Percentiles rank a stretch among this genome's conserved stretches.
Conservation (phyloP, 2,113 vertebrate species). For the Pristiophorus japonicus region DNA sequence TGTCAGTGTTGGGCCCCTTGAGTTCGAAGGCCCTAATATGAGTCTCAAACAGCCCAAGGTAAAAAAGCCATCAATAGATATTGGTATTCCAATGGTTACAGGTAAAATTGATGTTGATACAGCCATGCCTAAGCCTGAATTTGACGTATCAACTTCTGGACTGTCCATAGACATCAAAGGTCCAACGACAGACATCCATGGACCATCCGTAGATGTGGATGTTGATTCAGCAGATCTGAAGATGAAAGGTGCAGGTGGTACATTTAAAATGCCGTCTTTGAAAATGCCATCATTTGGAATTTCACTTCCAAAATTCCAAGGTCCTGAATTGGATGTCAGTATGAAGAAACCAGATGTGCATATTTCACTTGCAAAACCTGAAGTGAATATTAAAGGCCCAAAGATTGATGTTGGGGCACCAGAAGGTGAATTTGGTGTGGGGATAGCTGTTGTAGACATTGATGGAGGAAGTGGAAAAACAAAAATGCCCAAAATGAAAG, state of each 20-base stretch:
- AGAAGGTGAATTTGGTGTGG: no score
- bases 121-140: neutral
- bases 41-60: neutral
- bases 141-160: no score
- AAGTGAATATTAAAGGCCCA: no score
- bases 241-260: neutral
- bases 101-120: neutral
- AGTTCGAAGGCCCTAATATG: neutral
- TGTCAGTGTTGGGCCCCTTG: neutral
- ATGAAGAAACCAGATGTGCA: constrained; percentile 40
- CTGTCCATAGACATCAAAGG: neutral
- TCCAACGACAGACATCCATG: neutral
- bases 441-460: no score
- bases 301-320: constrained; percentile 38
- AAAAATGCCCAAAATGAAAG: no score
- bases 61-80: neutral
- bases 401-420: no score
- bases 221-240: constrained; percentile 6
- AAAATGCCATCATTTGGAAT: constrained; percentile 51
- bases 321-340: constrained; percentile 37
- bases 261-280: constrained; percentile 47
- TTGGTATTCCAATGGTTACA: neutral
- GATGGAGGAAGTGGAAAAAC: no score
- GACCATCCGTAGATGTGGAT: neutral
- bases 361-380: neutral